Conservation (phyloP, 2,888 invertebrate species). For the Pachymerium ferrugineum region DNA sequence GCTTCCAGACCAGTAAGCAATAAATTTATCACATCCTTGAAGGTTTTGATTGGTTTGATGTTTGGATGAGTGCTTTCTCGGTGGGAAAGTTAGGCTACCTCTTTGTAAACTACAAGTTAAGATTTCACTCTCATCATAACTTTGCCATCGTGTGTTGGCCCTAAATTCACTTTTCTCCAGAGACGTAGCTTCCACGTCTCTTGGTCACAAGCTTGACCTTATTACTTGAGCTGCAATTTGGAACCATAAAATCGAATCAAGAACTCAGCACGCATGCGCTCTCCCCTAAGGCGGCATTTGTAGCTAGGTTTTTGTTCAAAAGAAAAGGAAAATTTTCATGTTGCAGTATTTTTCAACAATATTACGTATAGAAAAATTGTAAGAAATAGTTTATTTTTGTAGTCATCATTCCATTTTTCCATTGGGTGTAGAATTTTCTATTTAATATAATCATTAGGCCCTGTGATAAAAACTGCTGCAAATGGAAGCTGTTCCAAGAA, state of each 20-base stretch:
- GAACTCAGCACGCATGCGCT: neutral
- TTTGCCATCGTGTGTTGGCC: neutral
- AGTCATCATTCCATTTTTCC: too few species aligned
- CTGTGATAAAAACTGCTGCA: too few species aligned
- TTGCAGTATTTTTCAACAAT: too few species aligned
- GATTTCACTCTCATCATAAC: neutral
- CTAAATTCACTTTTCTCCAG: neutral
- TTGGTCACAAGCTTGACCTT: slow-evolving; percentile 2
- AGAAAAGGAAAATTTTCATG: neutral
- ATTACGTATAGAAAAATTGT: too few species aligned
- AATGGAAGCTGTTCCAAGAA: too few species aligned
- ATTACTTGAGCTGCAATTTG: slow-evolving; percentile 2
- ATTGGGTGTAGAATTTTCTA: too few species aligned
- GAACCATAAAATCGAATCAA: slow-evolving; percentile 2
- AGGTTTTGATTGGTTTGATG: neutral
- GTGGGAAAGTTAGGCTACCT: neutral
- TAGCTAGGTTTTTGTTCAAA: neutral
- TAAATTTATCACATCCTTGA: neutral
- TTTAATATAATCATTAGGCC: too few species aligned
- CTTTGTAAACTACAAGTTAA: neutral
- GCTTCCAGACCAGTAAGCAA: neutral
- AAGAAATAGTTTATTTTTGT: too few species aligned
- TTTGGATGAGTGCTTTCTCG: neutral
- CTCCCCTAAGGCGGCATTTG: neutral
- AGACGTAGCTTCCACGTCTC: neutral